Base-by-base conservation (phyloP, 2,888 invertebrate species). In the Ethmia dodecea region DNA sequence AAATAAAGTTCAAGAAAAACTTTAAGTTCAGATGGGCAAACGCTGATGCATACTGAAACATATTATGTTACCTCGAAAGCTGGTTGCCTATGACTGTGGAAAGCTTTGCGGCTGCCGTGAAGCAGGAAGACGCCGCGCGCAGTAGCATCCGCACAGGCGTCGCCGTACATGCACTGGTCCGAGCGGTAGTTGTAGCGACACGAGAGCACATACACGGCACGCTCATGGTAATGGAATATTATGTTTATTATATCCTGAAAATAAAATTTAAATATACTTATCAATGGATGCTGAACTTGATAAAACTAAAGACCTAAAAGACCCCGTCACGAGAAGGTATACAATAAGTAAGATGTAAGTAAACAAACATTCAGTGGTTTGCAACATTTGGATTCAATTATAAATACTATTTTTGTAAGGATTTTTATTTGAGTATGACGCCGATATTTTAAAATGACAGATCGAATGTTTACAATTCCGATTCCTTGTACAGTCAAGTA, bases 111-210 rank as follows among this genome's bases (percentile, higher is more conserved):
- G 53, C 94, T 96, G 22, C 97, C 98, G 67, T 98, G 98, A 29
- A 98, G 67, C 5, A 98, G 89, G 43, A 91, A 88, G n/a, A 94
- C 91, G 1, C 97, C 98, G 16, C 88, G 70, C 33, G 83, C 71
- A 40, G 92, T 90, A 0, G 93, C 94, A 31, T 87, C 90, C 30
- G 90, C 88, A 71, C 98, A 98, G 3, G 94, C 93, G 64, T 93
- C 94, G 77, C 93, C 94, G 64, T 98, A 98, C 94, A 96, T 95
- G 74, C 98, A 98, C 74, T 98, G 98, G 79, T 98, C 98, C 1
- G 97, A 93, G 31, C 98, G 91, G 77, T 94, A 98, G 76, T 98
- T 98, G 80, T 93, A 96, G 41, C 93, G 89, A 64, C 98, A 98
- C 1, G 93, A 89, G 65, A 95, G 91, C 37, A 94, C 86, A 49